Percentiles rank a stretch among this genome's conserved stretches.
Conservation (phyloP, 1,140 invertebrate genomes). For the Adelges cooleyi region DNA sequence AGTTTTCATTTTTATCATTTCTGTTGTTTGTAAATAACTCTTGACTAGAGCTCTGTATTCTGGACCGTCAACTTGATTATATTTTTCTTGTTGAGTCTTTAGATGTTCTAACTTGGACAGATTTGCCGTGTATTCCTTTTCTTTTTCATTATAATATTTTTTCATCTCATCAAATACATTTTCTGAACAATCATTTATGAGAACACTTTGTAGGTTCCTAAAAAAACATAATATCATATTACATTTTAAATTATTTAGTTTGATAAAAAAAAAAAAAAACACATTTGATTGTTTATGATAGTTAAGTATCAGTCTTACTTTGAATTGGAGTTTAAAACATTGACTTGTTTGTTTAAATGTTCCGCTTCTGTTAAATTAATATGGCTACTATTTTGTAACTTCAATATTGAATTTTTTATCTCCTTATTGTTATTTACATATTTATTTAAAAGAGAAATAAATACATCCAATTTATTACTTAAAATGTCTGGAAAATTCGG, state of each 20-base stretch:
- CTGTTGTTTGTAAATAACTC: neutral
- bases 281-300: too few relatives aligned
- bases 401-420: neutral
- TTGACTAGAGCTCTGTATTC: conserved; percentile 8
- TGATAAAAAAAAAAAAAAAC: too few relatives aligned
- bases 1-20: conserved; percentile 20
- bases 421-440: neutral
- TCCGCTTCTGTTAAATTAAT: neutral
- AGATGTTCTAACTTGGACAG: neutral
- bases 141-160: neutral
- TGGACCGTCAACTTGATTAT: conserved; percentile 3
- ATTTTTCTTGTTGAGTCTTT: neutral
- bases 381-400: neutral
- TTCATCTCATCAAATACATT: neutral
- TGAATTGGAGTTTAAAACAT: neutral
- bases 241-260: too few relatives aligned
- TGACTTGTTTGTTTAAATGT: neutral
- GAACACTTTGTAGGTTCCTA: neutral
- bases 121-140: neutral
- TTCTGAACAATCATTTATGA: neutral
- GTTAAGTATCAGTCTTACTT: too few relatives aligned
- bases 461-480: neutral
- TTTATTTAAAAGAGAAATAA: conserved; percentile 8
- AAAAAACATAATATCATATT: neutral
- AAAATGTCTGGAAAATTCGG: neutral